A percentile compares a stretch with the other conserved stretches of the same genome.
Conservation (phyloP, 2,113 vertebrate genomes). For the Mormyrus lacerda region DNA sequence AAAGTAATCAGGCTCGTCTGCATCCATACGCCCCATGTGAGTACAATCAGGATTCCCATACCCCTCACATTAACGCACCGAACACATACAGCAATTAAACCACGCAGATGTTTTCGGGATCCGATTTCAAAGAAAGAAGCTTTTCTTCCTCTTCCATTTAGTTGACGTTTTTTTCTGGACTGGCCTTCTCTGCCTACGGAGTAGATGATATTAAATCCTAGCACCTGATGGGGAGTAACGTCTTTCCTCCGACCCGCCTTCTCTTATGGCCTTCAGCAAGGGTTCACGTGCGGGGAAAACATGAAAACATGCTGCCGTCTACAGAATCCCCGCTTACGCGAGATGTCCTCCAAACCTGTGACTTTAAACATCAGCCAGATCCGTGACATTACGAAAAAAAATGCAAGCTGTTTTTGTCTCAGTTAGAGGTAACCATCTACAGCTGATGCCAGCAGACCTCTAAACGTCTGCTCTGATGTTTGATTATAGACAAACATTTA, state of each 20-base stretch:
- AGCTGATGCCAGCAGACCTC: background rate
- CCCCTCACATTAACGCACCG: background rate
- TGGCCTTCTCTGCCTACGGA: background rate
- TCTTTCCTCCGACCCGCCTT: background rate
- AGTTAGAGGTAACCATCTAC: background rate
- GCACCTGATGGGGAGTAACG: background rate
- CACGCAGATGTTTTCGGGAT: background rate
- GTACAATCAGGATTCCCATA: background rate
- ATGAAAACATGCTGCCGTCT: background rate
- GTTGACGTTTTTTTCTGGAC: background rate
- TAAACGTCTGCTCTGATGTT: background rate
- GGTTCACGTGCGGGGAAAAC: background rate
- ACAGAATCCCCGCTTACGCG: background rate
- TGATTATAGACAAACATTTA: constrained; percentile 10
- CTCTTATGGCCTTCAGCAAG: background rate
- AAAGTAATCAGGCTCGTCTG: background rate
- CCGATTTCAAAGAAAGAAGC: background rate
- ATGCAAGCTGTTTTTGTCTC: background rate
- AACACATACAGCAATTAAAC: constrained; percentile 10
- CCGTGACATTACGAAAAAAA: background rate
- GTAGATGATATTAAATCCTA: background rate
- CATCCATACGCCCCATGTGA: background rate
- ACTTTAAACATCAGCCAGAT: constrained; percentile 1
- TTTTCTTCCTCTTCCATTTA: background rate
- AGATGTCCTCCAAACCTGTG: background rate